A percentile compares a stretch with the other conserved stretches of the same genome.
phyloP scores from a whole-genome alignment of 1,140 invertebrate genomes.

The Carcinoscorpius rotundicauda region DNA sequence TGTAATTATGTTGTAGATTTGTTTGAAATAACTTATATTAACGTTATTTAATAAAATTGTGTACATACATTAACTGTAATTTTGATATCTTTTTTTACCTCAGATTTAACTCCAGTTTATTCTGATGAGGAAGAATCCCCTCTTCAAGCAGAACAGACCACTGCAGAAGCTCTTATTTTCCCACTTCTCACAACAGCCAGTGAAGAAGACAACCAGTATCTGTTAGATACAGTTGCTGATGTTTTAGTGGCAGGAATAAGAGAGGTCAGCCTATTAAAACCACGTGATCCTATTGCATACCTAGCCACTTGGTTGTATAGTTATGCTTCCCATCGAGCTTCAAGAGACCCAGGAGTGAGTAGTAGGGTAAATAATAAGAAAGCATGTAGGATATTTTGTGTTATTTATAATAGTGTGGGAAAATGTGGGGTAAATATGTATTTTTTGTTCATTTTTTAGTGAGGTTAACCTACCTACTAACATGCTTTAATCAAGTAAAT shows the following conservation, averaged over 20 bases:
- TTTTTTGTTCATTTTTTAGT: too few species aligned
- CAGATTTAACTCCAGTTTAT: too few species aligned
- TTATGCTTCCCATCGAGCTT: conserved; percentile 29
- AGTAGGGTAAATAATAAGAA: not conserved
- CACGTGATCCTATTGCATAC: conserved; percentile 66
- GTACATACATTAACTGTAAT: too few species aligned
- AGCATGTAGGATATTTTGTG: not conserved
- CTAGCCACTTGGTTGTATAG: conserved; percentile 66
- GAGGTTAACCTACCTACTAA: too few species aligned
- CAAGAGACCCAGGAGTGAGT: not conserved
- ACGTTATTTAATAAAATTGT: not conserved
- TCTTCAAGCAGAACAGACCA: too few species aligned
- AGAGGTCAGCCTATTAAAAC: conserved; percentile 64
- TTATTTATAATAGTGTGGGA: too few species aligned
- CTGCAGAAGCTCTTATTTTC: too few species aligned
- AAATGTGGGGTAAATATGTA: too few species aligned
- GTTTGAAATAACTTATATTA: not conserved
- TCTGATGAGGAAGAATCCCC: too few species aligned
- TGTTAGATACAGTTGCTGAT: conserved; percentile 53
- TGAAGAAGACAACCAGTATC: conserved; percentile 9
- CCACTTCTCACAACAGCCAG: too few species aligned
- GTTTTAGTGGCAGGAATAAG: conserved; percentile 72
- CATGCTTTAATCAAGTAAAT: too few species aligned
- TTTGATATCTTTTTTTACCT: too few species aligned
- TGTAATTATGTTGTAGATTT: not conserved